These are phyloP conservation scores for Batillaria attramentaria DNA, from an alignment of 1,140 invertebrate genomes.

Conservation along the genomic window DNA sequence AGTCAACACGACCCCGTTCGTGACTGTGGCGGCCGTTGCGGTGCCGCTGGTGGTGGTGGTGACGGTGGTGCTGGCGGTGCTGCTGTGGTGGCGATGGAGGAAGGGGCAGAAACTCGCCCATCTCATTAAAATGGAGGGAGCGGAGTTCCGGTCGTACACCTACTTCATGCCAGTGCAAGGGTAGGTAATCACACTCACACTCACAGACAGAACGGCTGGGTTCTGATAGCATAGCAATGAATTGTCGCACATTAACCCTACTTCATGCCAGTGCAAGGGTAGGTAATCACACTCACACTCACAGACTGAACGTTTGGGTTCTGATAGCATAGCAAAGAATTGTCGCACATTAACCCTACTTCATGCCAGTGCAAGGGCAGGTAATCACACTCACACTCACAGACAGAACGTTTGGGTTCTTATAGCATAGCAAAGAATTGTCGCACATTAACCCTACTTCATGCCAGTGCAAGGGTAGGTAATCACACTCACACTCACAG, in stretches of 20 bases:
- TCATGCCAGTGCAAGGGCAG: slow-evolving; percentile 8
- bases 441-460: slow-evolving; percentile 32
- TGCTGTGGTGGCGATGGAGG: not conserved
- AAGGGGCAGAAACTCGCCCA: not conserved
- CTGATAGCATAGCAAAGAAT: not conserved
- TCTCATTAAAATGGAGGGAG: not conserved
- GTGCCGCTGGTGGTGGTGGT: slow-evolving; percentile 13
- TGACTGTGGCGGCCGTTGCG: not conserved
- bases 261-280: slow-evolving; percentile 19
- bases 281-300: no score
- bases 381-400: no score
- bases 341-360: slow-evolving; percentile 30
- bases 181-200: no score
- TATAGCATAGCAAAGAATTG: not conserved
- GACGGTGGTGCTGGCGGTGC: not conserved
- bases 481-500: no score
- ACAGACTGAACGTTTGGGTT: not conserved
- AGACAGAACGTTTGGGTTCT: not conserved
- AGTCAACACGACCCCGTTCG: not conserved
- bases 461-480: not conserved
- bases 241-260: no score
- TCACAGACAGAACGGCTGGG: not conserved
- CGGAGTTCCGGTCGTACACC: slow-evolving; percentile 23
- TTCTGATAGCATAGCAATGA: not conserved
- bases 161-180: slow-evolving; percentile 12